A percentile compares a stretch with the other conserved stretches of the same genome.
phyloP scores from a whole-genome alignment of 2,113 vertebrate genomes.

The Cnemophilus loriae region DNA sequence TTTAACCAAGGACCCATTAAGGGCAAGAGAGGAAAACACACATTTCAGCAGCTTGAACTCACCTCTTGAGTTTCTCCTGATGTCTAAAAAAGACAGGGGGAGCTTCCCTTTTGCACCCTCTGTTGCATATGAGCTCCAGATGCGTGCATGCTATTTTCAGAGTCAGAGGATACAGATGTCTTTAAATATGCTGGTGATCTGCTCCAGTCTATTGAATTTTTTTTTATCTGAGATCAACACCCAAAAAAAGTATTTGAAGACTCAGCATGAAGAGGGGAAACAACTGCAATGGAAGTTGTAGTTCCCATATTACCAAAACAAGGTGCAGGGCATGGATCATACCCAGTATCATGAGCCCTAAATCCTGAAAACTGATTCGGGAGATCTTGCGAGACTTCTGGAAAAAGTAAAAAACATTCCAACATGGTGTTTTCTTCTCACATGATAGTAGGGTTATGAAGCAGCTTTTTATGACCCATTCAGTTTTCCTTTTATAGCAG shows the following conservation, averaged over 20 bases:
- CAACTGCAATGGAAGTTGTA: background rate
- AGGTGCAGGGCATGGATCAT: background rate
- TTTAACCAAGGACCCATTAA: background rate
- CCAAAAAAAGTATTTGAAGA: conserved; percentile 44
- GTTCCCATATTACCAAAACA: background rate
- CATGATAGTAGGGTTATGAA: background rate
- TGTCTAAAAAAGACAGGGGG: background rate
- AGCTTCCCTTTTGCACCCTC: background rate
- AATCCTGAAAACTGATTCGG: background rate
- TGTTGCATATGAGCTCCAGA: conserved; percentile 58
- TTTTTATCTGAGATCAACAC: conserved; percentile 53
- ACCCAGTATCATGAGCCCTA: background rate
- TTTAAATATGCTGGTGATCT: conserved; percentile 45
- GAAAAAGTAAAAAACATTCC: background rate
- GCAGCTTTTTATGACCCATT: background rate
- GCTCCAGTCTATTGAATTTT: conserved; percentile 22
- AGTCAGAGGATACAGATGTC: conserved; percentile 54
- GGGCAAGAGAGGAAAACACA: background rate
- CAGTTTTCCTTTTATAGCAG: conserved; percentile 13
- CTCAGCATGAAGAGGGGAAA: conserved; percentile 41
- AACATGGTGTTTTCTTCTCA: background rate
- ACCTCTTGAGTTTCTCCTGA: conserved; percentile 15
- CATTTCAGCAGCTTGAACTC: background rate
- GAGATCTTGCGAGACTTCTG: background rate
- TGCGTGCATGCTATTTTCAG: conserved; percentile 19